These are phyloP conservation scores for Sphecodes monilicornis DNA, from an alignment of 2,888 invertebrate genomes.

Conservation along the genomic window DNA sequence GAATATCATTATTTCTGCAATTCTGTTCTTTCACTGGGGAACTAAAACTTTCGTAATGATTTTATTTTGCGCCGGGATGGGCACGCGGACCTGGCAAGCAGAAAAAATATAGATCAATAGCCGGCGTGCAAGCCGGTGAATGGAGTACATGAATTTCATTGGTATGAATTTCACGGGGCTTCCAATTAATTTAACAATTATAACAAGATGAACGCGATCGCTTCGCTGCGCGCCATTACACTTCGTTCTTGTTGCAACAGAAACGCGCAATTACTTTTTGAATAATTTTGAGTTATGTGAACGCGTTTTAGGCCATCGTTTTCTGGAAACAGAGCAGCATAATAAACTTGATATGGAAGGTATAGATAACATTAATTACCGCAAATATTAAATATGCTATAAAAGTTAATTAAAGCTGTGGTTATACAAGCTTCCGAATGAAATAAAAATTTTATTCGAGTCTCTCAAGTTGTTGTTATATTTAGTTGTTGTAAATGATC, in stretches of 20 bases:
- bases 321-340: not conserved
- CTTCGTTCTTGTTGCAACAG: not conserved
- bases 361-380: not conserved
- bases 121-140: not conserved
- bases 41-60: constrained; percentile 4
- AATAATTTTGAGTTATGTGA: not conserved
- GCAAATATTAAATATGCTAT: not conserved
- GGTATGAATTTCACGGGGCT: constrained; percentile 8
- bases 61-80: constrained; percentile 28
- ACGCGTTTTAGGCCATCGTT: not conserved
- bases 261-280: not conserved
- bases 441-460: too few species aligned
- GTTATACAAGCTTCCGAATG: too few species aligned
- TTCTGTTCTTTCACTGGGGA: not conserved
- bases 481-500: too few species aligned
- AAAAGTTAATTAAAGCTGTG: not conserved
- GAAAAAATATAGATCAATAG: constrained; percentile 25
- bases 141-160: constrained; percentile 18
- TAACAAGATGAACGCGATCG: constrained; percentile 12
- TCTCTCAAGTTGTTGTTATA: too few species aligned
- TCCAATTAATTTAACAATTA: constrained; percentile 45
- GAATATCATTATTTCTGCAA: constrained; percentile 31
- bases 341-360: too few species aligned
- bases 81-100: too few species aligned
- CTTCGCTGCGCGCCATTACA: not conserved